Conservation (phyloP, 2,888 invertebrate genomes). For the Tenodera sinensis region DNA sequence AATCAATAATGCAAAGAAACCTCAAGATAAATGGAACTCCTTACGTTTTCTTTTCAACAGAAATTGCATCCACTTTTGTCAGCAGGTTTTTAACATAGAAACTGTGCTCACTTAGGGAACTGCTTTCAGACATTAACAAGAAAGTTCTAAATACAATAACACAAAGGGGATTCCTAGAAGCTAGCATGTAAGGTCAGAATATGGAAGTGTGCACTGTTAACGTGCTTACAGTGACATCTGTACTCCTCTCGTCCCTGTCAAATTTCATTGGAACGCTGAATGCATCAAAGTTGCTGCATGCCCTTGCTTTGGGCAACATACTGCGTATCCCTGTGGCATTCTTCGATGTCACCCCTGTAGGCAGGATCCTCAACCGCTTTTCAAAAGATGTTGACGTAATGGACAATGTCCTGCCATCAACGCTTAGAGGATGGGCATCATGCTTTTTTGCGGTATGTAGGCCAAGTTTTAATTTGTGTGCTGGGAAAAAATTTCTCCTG, state of each 20-base stretch:
- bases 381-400: conserved; percentile 55
- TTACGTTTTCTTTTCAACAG: too few relatives aligned
- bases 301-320: conserved; percentile 37
- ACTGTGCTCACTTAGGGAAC: too few relatives aligned
- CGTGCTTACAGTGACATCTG: conserved; percentile 38
- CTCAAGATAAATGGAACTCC: too few relatives aligned
- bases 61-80: too few relatives aligned
- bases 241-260: conserved; percentile 42
- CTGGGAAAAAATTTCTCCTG: background rate
- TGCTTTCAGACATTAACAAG: too few relatives aligned
- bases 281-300: conserved; percentile 38
- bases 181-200: too few relatives aligned
- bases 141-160: too few relatives aligned
- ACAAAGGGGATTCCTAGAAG: too few relatives aligned
- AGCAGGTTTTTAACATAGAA: too few relatives aligned
- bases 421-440: conserved; percentile 38
- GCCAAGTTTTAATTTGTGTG: background rate
- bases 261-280: conserved; percentile 45
- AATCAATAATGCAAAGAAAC: too few relatives aligned
- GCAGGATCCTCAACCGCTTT: conserved; percentile 66
- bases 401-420: conserved; percentile 50
- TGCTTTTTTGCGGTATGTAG: conserved; percentile 40
- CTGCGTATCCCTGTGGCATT: conserved; percentile 46
- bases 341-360: conserved; percentile 75
- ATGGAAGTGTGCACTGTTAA: background rate